phyloP scores from a whole-genome alignment of 2,797 vertebrate species.

The Typhlichthys subterraneus region DNA sequence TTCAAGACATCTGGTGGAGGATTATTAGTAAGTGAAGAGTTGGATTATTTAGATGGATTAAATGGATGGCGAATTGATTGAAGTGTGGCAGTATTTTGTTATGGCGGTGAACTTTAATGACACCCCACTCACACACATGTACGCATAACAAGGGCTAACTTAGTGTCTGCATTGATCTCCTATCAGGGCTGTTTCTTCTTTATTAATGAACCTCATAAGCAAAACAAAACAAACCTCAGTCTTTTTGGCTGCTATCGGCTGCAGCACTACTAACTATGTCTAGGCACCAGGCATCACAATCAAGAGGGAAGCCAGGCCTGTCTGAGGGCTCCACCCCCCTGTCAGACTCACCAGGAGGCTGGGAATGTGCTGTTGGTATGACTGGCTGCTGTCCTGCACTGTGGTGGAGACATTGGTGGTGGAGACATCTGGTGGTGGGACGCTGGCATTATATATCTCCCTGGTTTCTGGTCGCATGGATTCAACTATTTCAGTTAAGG shows the following conservation, averaged over 20 bases:
- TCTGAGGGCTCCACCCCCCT: neutral
- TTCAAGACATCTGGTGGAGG: constrained; percentile 1
- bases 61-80: neutral
- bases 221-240: constrained; percentile 75
- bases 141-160: constrained; percentile 43
- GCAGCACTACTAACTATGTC: constrained; percentile 1
- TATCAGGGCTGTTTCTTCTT: constrained; percentile 33
- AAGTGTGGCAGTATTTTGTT: constrained; percentile 40
- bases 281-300: constrained; percentile 17
- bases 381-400: too few relatives aligned
- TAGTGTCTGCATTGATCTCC: constrained; percentile 7
- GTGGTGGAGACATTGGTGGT: neutral
- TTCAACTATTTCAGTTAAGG: constrained; percentile 1
- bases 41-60: neutral
- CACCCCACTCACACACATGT: constrained; percentile 25
- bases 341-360: too few relatives aligned
- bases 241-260: constrained; percentile 13
- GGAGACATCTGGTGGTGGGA: constrained; percentile 25
- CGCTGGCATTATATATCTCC: constrained; percentile 12
- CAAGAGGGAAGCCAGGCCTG: constrained; percentile 20
- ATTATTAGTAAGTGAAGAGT: neutral
- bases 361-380: too few relatives aligned
- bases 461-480: neutral
- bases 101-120: constrained; percentile 13
- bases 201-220: constrained; percentile 69